Evolutionary conservation across 2,113 vertebrate genomes (phyloP).

Genomic region (Cyphomyrus discorhynchus): DNA sequence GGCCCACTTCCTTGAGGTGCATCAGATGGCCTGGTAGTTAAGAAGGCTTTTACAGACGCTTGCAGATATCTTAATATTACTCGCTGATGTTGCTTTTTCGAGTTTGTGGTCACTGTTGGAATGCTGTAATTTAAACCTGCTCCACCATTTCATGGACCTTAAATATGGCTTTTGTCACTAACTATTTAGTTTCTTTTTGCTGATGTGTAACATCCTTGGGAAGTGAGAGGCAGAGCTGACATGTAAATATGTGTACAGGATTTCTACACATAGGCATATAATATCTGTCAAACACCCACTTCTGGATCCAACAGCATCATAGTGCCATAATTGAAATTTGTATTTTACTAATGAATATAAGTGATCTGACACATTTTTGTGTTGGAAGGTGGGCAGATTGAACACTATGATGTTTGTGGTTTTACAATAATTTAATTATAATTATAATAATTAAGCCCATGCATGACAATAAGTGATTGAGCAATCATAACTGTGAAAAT

Average conservation of each 20-base stretch:
- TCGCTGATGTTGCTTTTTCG: constrained; percentile 33
- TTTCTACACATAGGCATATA: neutral
- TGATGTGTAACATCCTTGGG: neutral
- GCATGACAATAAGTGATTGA: neutral
- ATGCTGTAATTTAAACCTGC: constrained; percentile 25
- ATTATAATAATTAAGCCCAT: neutral
- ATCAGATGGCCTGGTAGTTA: neutral
- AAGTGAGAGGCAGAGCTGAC: neutral
- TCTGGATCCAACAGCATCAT: neutral
- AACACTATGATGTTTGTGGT: neutral
- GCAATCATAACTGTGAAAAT: constrained; percentile 1
- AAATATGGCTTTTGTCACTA: constrained; percentile 20
- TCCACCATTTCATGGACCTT: constrained; percentile 25
- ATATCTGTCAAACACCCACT: neutral
- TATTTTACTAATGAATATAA: neutral
- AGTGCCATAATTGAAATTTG: neutral
- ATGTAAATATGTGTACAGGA: neutral
- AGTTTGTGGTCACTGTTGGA: constrained; percentile 24
- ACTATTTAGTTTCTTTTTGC: neutral
- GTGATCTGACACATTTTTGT: neutral
- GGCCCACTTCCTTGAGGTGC: neutral
- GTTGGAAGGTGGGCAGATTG: neutral
- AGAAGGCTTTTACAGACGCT: constrained; percentile 8
- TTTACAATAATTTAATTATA: neutral
- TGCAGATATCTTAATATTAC: constrained; percentile 33